Evolutionary conservation across 2,888 invertebrate species (phyloP).

Genomic region (Brachyopa scutellaris): DNA sequence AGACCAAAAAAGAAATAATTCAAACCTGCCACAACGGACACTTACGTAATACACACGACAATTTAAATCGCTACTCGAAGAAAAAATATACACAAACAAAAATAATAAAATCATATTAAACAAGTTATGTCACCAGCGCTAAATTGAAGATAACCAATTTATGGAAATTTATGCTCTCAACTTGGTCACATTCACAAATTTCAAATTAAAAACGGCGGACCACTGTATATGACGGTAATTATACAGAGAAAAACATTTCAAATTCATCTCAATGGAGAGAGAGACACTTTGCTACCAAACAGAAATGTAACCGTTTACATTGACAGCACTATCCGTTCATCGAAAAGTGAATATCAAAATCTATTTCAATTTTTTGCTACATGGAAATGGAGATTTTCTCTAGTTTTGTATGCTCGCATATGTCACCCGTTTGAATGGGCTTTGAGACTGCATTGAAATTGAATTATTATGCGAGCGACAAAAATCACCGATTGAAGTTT

Average conservation of each 20-base stretch:
- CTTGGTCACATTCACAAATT: constrained; percentile 10
- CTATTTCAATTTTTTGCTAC: background rate
- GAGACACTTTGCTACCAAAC: constrained; percentile 18
- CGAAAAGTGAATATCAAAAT: constrained; percentile 27
- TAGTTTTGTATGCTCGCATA: background rate
- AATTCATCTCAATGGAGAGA: constrained; percentile 14
- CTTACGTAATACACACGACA: constrained; percentile 14
- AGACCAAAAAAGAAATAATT: too few species aligned
- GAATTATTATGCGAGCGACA: background rate
- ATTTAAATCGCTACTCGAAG: background rate
- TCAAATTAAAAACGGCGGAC: background rate
- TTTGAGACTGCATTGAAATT: constrained; percentile 3
- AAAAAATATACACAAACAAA: constrained; percentile 11
- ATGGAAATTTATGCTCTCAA: constrained; percentile 39
- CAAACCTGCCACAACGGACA: background rate
- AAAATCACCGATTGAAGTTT: background rate
- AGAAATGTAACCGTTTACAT: constrained; percentile 8
- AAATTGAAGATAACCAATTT: constrained; percentile 22
- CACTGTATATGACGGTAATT: background rate
- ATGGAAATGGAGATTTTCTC: background rate
- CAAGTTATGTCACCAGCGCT: constrained; percentile 29
- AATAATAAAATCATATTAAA: constrained; percentile 9
- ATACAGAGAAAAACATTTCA: background rate
- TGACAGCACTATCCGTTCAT: background rate
- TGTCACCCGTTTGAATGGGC: background rate